Percentiles rank a stretch among this genome's conserved stretches.
These are phyloP conservation scores for Ladona fulva DNA, from an alignment of 1,140 invertebrate genomes.

Conservation along the genomic window DNA sequence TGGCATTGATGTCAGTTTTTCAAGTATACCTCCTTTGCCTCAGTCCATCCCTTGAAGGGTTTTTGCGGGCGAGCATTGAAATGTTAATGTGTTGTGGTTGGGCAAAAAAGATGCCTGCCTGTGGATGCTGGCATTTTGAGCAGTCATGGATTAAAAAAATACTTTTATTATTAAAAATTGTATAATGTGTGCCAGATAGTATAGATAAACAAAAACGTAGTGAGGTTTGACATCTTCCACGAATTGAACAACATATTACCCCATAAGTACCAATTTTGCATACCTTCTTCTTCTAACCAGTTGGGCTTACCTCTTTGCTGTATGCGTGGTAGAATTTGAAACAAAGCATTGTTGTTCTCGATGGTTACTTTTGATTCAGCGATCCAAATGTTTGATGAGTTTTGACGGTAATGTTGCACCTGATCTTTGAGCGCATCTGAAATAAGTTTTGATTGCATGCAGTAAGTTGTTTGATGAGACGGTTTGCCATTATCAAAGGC, in stretches of 20 bases:
- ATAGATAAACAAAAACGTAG: neutral
- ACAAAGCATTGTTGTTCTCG: neutral
- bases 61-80: neutral
- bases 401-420: neutral
- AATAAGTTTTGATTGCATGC: neutral
- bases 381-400: neutral
- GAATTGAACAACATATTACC: neutral
- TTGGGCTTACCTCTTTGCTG: constrained; percentile 7
- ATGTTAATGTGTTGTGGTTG: neutral
- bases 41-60: neutral
- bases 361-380: neutral
- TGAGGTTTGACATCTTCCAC: constrained; percentile 4
- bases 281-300: neutral
- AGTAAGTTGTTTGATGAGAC: too few species aligned
- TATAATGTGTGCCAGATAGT: constrained; percentile 1
- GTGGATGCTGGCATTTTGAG: neutral
- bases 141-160: neutral
- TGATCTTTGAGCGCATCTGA: neutral
- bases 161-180: constrained; percentile 11
- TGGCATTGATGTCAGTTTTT: constrained; percentile 5
- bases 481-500: too few species aligned
- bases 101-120: neutral
- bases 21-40: neutral
- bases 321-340: neutral
- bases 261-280: neutral